These are phyloP conservation scores for Cranoglanis bouderius DNA, from an alignment of 2,113 vertebrate genomes.

Conservation along the genomic window DNA sequence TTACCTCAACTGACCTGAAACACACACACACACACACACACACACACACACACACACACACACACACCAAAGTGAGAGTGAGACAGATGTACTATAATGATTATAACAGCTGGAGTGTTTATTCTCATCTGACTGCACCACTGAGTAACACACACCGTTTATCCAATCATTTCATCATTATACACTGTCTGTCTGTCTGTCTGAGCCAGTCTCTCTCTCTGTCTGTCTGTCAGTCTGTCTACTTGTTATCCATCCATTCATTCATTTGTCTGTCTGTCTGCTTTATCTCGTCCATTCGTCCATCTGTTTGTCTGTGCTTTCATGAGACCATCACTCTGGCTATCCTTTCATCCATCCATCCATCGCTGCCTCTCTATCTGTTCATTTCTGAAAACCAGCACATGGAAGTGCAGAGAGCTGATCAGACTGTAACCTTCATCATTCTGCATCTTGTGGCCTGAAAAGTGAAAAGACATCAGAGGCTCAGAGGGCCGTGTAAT, in stretches of 20 bases:
- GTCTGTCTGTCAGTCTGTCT: not conserved
- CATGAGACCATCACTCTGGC: too few relatives aligned
- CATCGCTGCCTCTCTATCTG: not conserved
- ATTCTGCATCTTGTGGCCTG: not conserved
- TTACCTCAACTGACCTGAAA: not conserved
- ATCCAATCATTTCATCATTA: slow-evolving; percentile 12
- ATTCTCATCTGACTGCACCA: not conserved
- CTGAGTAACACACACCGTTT: not conserved
- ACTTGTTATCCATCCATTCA: not conserved
- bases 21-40: not conserved
- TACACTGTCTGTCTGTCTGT: not conserved
- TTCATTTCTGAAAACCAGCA: not conserved
- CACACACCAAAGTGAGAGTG: not conserved
- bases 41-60: slow-evolving; percentile 13
- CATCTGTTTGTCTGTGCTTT: not conserved
- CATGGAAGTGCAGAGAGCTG: not conserved
- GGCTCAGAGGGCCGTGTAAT: not conserved
- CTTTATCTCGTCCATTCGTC: not conserved
- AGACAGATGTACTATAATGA: not conserved
- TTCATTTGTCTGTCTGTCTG: not conserved
- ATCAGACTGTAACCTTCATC: not conserved
- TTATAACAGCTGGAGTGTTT: slow-evolving; percentile 8
- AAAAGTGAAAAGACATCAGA: not conserved
- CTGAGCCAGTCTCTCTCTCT: not conserved
- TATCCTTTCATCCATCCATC: not conserved